phyloP scores from a whole-genome alignment of 2,888 invertebrate species.

The Chrysodeixis includens region DNA sequence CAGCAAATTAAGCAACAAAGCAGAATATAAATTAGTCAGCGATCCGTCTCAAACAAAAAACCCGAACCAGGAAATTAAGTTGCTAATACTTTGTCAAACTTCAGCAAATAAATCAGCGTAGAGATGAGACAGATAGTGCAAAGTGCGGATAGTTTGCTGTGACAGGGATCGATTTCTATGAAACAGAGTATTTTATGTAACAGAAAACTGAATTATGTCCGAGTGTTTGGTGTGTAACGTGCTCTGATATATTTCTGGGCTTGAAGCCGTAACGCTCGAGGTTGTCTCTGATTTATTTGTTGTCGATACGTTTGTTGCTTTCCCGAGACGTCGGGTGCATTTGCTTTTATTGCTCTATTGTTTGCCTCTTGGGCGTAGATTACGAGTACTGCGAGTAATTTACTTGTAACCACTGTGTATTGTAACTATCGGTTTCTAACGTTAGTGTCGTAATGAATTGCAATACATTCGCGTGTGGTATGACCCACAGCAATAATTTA shows the following conservation, averaged over 20 bases:
- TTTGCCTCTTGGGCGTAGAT: slow-evolving; percentile 78
- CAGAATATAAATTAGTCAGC: slow-evolving; percentile 17
- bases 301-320: slow-evolving; percentile 83
- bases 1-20: background rate
- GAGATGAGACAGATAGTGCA: slow-evolving; percentile 70
- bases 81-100: slow-evolving; percentile 50
- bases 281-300: slow-evolving; percentile 83
- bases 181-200: slow-evolving; percentile 69
- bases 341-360: slow-evolving; percentile 86
- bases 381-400: slow-evolving; percentile 77
- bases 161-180: slow-evolving; percentile 55
- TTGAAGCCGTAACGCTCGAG: slow-evolving; percentile 69
- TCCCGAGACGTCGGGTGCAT: slow-evolving; percentile 74
- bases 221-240: slow-evolving; percentile 67
- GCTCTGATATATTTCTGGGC: slow-evolving; percentile 67
- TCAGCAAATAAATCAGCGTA: slow-evolving; percentile 70
- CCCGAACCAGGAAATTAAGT: slow-evolving; percentile 44
- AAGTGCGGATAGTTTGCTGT: slow-evolving; percentile 48
- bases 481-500: slow-evolving; percentile 63
- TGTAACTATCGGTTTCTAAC: slow-evolving; percentile 71
- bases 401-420: slow-evolving; percentile 78
- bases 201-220: slow-evolving; percentile 70
- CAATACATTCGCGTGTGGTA: slow-evolving; percentile 68
- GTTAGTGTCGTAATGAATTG: slow-evolving; percentile 74
- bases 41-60: slow-evolving; percentile 36